These are phyloP conservation scores for Zenarchopterus dispar DNA, from an alignment of 2,797 vertebrate genomes.

Conservation along the genomic window DNA sequence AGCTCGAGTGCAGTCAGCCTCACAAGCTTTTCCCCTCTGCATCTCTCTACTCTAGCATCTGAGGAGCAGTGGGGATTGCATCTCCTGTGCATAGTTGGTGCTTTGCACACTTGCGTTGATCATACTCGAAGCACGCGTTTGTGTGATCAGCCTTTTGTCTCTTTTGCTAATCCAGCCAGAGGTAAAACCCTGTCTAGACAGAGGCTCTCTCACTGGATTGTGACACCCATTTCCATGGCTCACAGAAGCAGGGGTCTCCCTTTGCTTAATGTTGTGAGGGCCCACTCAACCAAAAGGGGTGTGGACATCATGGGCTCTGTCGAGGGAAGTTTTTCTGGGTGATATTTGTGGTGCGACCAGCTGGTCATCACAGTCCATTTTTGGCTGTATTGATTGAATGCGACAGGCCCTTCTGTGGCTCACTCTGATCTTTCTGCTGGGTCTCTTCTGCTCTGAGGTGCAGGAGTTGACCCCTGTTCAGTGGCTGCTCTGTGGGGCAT, in stretches of 20 bases:
- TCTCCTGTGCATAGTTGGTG: not conserved
- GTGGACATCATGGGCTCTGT: not conserved
- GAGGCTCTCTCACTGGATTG: not conserved
- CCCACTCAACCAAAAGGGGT: not conserved
- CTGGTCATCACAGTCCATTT: not conserved
- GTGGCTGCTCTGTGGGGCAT: not conserved
- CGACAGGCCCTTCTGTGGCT: not conserved
- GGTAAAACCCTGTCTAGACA: not conserved
- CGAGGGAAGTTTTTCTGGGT: not conserved
- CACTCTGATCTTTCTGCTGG: slow-evolving; percentile 1
- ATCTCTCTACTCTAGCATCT: too few relatives aligned
- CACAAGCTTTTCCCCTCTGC: too few relatives aligned
- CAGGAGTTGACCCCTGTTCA: not conserved
- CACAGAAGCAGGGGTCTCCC: not conserved
- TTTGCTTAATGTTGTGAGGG: not conserved
- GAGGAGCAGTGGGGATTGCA: too few relatives aligned
- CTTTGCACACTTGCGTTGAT: not conserved
- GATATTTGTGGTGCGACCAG: not conserved
- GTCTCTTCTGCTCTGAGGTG: not conserved
- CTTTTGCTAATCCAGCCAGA: not conserved
- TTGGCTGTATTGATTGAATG: not conserved
- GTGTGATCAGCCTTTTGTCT: slow-evolving; percentile 4
- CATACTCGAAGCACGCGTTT: not conserved
- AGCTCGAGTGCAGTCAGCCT: too few relatives aligned
- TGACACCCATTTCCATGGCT: not conserved